Evolutionary conservation across 2,888 invertebrate species (phyloP).

Genomic region (Tipula unca): DNA sequence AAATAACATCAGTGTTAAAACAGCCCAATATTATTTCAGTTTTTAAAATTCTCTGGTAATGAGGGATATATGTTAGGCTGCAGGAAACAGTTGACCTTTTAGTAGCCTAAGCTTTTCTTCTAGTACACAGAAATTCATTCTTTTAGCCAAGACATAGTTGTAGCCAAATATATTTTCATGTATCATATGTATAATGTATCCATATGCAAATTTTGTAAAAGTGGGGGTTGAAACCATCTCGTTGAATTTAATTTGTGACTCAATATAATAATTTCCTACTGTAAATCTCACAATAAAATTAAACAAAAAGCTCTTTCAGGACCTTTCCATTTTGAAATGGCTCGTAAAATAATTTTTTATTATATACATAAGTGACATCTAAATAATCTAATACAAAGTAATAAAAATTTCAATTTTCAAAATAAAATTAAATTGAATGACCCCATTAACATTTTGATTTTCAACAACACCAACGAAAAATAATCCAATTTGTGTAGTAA

Average conservation of each 20-base stretch:
- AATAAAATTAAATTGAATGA: neutral
- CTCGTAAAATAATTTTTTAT: neutral
- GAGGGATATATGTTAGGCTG: too few relatives aligned
- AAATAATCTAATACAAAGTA: neutral
- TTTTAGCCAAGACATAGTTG: too few relatives aligned
- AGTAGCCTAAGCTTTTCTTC: too few relatives aligned
- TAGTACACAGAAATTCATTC: too few relatives aligned
- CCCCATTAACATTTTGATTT: neutral
- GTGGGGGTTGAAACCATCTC: too few relatives aligned
- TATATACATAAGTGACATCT: neutral
- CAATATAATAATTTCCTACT: neutral
- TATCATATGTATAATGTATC: too few relatives aligned
- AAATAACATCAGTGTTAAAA: too few relatives aligned
- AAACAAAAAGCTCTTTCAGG: neutral
- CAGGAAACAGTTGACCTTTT: too few relatives aligned
- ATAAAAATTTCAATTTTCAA: neutral
- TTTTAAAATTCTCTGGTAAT: too few relatives aligned
- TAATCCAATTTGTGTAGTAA: neutral
- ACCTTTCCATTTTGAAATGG: neutral
- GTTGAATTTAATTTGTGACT: neutral
- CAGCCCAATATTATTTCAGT: too few relatives aligned
- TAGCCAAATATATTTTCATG: too few relatives aligned
- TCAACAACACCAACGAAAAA: neutral
- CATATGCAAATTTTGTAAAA: too few relatives aligned
- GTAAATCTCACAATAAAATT: neutral